Evolutionary conservation across 1,140 invertebrate genomes (phyloP).

Genomic region (Tribolium castaneum): DNA sequence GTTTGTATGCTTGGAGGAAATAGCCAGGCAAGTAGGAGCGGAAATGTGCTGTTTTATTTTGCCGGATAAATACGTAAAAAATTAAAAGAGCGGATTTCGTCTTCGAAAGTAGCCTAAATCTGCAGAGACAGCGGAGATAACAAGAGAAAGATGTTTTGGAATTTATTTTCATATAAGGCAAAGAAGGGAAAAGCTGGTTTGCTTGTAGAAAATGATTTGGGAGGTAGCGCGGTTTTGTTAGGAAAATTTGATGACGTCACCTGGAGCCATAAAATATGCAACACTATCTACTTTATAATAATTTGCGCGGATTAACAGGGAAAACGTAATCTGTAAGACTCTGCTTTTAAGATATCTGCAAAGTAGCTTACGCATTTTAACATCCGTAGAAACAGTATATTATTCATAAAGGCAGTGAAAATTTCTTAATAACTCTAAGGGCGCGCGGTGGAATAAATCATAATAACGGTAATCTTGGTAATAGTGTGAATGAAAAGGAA

Average conservation of each 20-base stretch:
- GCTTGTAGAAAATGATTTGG: conserved; percentile 19
- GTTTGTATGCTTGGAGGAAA: not conserved
- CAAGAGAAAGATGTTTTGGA: conserved; percentile 41
- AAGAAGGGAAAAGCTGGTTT: conserved; percentile 7
- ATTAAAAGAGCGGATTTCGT: conserved; percentile 20
- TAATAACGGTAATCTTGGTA: conserved; percentile 45
- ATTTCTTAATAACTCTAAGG: conserved; percentile 36
- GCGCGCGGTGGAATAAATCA: conserved; percentile 36
- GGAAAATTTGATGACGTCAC: conserved; percentile 38
- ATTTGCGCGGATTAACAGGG: conserved; percentile 41
- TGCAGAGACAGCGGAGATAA: conserved; percentile 38
- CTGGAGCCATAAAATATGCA: conserved; percentile 38
- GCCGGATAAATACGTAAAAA: conserved; percentile 32
- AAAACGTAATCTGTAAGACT: conserved; percentile 40
- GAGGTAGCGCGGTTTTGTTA: conserved; percentile 19
- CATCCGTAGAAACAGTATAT: conserved; percentile 35
- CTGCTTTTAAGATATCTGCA: conserved; percentile 43
- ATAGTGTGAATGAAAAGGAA: conserved; percentile 33
- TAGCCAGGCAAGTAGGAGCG: not conserved
- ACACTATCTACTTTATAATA: conserved; percentile 42
- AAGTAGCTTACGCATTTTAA: conserved; percentile 43
- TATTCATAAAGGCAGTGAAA: conserved; percentile 26
- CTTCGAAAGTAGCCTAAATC: conserved; percentile 31
- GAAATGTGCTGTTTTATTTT: conserved; percentile 21
- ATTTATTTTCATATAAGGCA: conserved; percentile 39